phyloP scores from a whole-genome alignment of 2,797 vertebrate species.

The Cirrhinus molitorella region DNA sequence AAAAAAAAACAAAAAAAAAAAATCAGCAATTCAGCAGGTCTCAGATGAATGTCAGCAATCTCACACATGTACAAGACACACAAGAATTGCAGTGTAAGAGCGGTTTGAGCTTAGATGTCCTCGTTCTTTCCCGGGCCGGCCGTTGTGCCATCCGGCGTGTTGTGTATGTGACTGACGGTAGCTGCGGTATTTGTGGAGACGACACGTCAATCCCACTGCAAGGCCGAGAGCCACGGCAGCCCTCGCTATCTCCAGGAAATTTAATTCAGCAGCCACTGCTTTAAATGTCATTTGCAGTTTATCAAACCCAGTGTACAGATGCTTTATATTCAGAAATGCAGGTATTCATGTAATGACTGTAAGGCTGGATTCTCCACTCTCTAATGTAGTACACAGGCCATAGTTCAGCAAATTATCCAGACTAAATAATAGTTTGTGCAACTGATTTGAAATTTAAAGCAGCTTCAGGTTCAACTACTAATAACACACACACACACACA shows the following conservation, averaged over 20 bases:
- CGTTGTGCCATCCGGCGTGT: not conserved
- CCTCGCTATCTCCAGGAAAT: not conserved
- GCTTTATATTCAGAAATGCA: slow-evolving; percentile 65
- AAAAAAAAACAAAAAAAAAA: slow-evolving; percentile 20
- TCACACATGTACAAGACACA: slow-evolving; percentile 12
- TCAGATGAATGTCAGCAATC: slow-evolving; percentile 24
- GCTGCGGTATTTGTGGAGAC: not conserved
- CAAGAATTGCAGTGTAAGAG: not conserved
- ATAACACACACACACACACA: no score
- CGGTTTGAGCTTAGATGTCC: not conserved
- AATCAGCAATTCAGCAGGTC: slow-evolving; percentile 20
- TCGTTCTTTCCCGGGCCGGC: not conserved
- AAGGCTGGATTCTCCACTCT: not conserved
- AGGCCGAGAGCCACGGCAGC: slow-evolving; percentile 21
- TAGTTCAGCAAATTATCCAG: slow-evolving; percentile 11
- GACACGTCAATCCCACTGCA: slow-evolving; percentile 29
- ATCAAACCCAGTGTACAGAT: slow-evolving; percentile 56
- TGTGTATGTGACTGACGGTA: not conserved
- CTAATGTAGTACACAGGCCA: not conserved
- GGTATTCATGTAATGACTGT: slow-evolving; percentile 23
- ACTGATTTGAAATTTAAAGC: slow-evolving; percentile 17
- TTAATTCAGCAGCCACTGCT: slow-evolving; percentile 58
- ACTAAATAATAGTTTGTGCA: slow-evolving; percentile 4
- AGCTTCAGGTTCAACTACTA: not conserved
- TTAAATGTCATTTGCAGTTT: slow-evolving; percentile 67